phyloP scores from a whole-genome alignment of 2,113 vertebrate species.

The Varanus salvator region DNA sequence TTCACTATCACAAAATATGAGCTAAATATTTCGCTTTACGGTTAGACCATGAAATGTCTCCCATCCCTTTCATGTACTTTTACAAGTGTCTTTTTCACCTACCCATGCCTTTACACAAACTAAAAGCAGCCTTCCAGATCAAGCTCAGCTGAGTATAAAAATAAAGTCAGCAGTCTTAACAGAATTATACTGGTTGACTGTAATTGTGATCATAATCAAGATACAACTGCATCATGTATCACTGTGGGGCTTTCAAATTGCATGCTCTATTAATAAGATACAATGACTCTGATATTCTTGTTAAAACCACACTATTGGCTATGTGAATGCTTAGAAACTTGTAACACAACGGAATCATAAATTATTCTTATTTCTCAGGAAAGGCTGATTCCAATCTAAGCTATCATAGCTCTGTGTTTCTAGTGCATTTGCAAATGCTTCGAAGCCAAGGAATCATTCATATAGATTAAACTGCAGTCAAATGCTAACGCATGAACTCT shows the following conservation, averaged over 20 bases:
- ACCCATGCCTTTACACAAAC: constrained; percentile 45
- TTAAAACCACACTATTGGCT: constrained; percentile 59
- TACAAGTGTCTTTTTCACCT: constrained; percentile 51
- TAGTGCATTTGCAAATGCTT: constrained; percentile 21
- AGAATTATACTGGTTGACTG: neutral
- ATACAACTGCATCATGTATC: constrained; percentile 59
- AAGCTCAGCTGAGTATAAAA: constrained; percentile 54
- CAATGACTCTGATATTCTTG: constrained; percentile 52
- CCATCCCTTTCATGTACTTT: constrained; percentile 41
- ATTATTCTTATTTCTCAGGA: constrained; percentile 60
- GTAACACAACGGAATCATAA: constrained; percentile 48
- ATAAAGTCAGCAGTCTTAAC: neutral
- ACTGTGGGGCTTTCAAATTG: constrained; percentile 44
- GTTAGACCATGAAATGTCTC: constrained; percentile 20
- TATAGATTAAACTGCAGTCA: constrained; percentile 49
- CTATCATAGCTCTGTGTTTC: neutral
- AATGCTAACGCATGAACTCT: constrained; percentile 46
- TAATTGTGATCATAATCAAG: constrained; percentile 38
- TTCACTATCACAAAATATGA: constrained; percentile 4
- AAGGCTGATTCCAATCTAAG: constrained; percentile 54
- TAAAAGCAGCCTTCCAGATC: constrained; percentile 56
- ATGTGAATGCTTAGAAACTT: constrained; percentile 46
- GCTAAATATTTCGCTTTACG: constrained; percentile 4
- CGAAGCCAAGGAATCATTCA: constrained; percentile 52
- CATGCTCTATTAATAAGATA: constrained; percentile 56